phyloP scores from a whole-genome alignment of 2,888 invertebrate genomes.

The Cephus sareptanus region DNA sequence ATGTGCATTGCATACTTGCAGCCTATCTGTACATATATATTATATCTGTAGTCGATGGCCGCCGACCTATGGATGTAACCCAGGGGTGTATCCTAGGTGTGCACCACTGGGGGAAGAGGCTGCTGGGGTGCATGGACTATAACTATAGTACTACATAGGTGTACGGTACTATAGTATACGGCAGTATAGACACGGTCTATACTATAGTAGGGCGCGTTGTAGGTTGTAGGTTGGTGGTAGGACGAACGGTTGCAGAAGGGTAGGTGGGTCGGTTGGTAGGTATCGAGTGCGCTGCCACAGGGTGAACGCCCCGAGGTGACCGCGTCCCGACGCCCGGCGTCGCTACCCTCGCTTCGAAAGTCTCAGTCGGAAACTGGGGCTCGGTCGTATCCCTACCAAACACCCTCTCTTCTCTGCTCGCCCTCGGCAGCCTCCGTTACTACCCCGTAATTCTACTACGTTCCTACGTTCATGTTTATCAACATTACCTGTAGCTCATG shows the following conservation, averaged over 20 bases:
- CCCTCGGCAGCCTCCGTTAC: background rate
- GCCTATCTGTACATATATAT: background rate
- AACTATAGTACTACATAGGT: background rate
- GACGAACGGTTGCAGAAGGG: constrained; percentile 20
- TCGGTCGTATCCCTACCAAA: constrained; percentile 26
- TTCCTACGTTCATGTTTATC: constrained; percentile 9
- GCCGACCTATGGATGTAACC: background rate
- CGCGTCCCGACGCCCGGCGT: constrained; percentile 47
- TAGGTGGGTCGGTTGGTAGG: constrained; percentile 21
- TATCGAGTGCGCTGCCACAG: constrained; percentile 50
- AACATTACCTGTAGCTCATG: background rate
- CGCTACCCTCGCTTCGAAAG: constrained; percentile 21
- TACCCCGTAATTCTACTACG: constrained; percentile 8
- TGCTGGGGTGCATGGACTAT: background rate
- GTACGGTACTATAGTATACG: background rate
- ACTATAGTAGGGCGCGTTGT: background rate
- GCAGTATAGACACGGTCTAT: background rate
- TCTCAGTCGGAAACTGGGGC: constrained; percentile 43
- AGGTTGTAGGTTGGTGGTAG: constrained; percentile 9
- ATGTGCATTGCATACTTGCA: background rate
- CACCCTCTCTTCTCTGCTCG: background rate
- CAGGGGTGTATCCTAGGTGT: background rate
- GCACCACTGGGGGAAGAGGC: background rate
- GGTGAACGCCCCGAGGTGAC: constrained; percentile 55
- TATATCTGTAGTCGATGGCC: background rate